A percentile compares a stretch with the other conserved stretches of the same genome.
Evolutionary conservation across 2,113 vertebrate genomes (phyloP).

Genomic region (Aplodontia rufa): DNA sequence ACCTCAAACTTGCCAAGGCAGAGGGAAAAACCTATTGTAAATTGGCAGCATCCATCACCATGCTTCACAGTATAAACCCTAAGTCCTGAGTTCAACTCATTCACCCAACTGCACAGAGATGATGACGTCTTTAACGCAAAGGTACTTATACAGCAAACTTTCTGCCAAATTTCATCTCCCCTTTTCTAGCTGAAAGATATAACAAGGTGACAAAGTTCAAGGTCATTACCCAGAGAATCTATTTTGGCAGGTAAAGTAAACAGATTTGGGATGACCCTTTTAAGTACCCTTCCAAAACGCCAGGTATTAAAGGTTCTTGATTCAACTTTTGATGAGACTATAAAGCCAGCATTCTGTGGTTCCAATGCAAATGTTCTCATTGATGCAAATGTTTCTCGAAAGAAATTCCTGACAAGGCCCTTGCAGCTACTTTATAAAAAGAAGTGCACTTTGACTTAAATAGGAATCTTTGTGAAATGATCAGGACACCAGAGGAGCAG

Average conservation of each 20-base stretch:
- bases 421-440: neutral
- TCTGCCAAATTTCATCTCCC: neutral
- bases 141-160: conserved; percentile 11
- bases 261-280: conserved; percentile 6
- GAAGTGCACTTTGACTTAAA: neutral
- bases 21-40: neutral
- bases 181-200: conserved; percentile 23
- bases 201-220: conserved; percentile 52
- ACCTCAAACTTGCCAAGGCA: conserved; percentile 43
- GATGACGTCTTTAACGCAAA: conserved; percentile 52
- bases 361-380: neutral
- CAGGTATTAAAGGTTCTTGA: conserved; percentile 34
- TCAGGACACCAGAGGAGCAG: neutral
- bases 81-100: neutral
- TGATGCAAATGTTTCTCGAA: neutral
- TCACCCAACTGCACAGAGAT: conserved; percentile 40
- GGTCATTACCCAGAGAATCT: conserved; percentile 53
- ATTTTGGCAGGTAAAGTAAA: conserved; percentile 54
- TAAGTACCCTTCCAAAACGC: conserved; percentile 33
- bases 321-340: conserved; percentile 8
- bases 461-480: neutral
- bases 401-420: neutral
- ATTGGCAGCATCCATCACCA: conserved; percentile 47
- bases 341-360: neutral
- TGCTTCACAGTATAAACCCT: conserved; percentile 39